Conservation (phyloP, 2,113 vertebrate species). For the Ondatra zibethicus region DNA sequence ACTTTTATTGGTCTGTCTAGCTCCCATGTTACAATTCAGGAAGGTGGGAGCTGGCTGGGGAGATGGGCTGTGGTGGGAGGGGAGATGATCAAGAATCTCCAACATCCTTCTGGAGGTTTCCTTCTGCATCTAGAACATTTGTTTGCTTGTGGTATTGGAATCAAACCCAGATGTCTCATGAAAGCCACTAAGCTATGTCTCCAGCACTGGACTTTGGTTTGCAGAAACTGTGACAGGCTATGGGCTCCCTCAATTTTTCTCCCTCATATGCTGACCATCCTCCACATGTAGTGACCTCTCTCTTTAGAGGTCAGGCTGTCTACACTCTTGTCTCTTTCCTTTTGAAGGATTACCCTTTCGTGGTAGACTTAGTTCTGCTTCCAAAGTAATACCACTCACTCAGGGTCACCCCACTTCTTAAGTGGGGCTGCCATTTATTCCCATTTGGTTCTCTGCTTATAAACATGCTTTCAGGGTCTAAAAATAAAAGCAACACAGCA, state of each 20-base stretch:
- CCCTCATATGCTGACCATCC: background rate
- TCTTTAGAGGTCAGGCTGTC: background rate
- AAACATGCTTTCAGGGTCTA: background rate
- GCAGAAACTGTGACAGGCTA: background rate
- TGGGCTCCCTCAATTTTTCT: background rate
- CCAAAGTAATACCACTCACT: background rate
- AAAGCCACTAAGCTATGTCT: background rate
- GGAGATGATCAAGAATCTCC: constrained; percentile 28
- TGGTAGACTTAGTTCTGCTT: background rate
- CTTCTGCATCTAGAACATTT: constrained; percentile 31
- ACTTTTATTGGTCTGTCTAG: constrained; percentile 1
- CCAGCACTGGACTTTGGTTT: background rate
- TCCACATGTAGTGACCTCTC: background rate
- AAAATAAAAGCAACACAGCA: background rate
- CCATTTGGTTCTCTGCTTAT: background rate
- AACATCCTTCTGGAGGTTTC: background rate
- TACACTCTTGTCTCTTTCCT: background rate
- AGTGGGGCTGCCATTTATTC: background rate
- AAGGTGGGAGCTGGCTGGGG: background rate
- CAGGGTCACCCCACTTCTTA: background rate
- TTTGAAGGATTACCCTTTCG: background rate
- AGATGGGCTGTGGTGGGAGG: background rate
- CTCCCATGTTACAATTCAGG: background rate
- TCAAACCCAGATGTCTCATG: background rate
- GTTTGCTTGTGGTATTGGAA: background rate